Conservation (phyloP, 2,113 vertebrate species). For the Pituophis catenifer region DNA sequence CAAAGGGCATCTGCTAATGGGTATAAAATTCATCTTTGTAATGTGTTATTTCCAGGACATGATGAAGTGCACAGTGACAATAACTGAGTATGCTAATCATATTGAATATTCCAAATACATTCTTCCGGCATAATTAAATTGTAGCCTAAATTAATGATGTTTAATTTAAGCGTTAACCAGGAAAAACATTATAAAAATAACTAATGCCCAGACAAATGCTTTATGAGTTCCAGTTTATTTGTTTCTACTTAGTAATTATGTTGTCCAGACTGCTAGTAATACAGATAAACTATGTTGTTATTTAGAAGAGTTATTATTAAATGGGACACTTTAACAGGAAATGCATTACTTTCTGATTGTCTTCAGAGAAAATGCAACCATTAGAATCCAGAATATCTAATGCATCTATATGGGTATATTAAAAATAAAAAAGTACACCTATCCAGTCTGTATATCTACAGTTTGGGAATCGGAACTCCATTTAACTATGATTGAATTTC, state of each 20-base stretch:
- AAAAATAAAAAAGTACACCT: neutral
- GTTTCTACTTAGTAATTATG: neutral
- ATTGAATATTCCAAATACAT: conserved; percentile 28
- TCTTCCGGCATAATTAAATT: conserved; percentile 39
- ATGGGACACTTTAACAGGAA: neutral
- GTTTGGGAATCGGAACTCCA: neutral
- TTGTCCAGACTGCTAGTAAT: neutral
- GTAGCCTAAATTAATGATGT: conserved; percentile 36
- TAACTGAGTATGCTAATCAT: conserved; percentile 35
- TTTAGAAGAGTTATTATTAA: neutral
- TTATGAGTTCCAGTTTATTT: neutral
- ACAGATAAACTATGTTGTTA: neutral
- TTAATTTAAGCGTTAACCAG: conserved; percentile 25
- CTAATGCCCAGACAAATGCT: conserved; percentile 14
- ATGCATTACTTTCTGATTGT: neutral
- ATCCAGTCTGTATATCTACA: neutral
- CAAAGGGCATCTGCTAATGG: conserved; percentile 23
- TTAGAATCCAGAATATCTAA: neutral
- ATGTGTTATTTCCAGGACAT: neutral
- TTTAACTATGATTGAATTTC: neutral
- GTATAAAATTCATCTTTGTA: neutral
- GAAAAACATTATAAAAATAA: neutral
- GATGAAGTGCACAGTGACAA: neutral
- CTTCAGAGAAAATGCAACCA: neutral
- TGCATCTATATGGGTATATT: neutral